These are phyloP conservation scores for Platycheirus rosarum DNA, from an alignment of 2,888 invertebrate genomes.

Conservation along the genomic window DNA sequence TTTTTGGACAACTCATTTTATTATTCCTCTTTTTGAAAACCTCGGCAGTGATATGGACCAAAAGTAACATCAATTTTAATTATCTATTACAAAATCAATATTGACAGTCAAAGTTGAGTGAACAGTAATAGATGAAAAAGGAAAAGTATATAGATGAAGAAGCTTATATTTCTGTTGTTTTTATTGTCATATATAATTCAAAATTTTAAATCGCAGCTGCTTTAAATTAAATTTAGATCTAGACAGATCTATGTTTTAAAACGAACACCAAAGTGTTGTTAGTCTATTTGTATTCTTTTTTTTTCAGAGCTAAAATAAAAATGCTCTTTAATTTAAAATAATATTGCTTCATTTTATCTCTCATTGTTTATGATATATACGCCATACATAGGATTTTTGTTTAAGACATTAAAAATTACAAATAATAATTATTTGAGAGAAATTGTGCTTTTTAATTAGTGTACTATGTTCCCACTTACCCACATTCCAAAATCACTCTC, in stretches of 20 bases:
- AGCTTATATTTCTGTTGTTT: slow-evolving; percentile 33
- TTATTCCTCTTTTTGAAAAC: no score
- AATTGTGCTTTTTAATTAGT: no score
- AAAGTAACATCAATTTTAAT: neutral
- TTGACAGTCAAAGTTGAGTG: slow-evolving; percentile 1
- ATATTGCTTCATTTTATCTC: slow-evolving; percentile 14
- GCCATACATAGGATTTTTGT: no score
- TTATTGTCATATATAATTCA: slow-evolving; percentile 68
- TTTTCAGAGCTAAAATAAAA: neutral
- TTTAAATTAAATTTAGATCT: slow-evolving; percentile 4
- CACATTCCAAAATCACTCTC: no score
- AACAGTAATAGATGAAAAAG: slow-evolving; percentile 3
- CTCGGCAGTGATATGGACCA: neutral
- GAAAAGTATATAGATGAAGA: slow-evolving; percentile 10
- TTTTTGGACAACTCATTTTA: no score
- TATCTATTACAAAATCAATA: neutral
- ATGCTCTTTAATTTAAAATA: slow-evolving; percentile 1
- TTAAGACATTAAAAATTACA: no score
- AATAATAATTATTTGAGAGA: no score
- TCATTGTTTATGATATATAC: no score
- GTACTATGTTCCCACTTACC: no score
- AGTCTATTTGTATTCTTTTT: slow-evolving; percentile 6
- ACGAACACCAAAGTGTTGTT: neutral
- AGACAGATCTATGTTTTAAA: neutral
- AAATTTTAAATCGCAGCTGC: slow-evolving; percentile 56